Percentiles rank a stretch among this genome's conserved stretches.
Evolutionary conservation across 92 coral and sea anemone species (phyloP).

Genomic region (Palythoa heliodiscus): DNA sequence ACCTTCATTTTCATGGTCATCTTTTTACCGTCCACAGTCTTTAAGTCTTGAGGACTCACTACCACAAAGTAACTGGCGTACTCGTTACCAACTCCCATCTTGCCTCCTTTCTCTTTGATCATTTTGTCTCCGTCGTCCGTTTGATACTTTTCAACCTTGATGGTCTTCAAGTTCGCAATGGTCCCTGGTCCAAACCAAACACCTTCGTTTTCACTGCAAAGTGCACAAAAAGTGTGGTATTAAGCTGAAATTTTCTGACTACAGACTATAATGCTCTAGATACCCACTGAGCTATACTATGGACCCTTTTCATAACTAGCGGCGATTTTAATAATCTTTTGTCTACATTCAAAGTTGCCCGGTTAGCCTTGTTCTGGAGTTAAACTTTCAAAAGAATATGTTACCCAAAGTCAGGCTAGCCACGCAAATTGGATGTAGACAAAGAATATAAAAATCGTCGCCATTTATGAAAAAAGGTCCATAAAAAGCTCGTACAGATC

Average conservation of each 20-base stretch:
- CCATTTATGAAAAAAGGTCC: no score
- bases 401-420: no score
- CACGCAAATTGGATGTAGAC: no score
- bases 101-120: constrained; percentile 78
- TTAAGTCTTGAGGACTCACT: constrained; percentile 79
- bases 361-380: no score
- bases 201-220: constrained; percentile 63
- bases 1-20: constrained; percentile 75
- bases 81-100: constrained; percentile 86
- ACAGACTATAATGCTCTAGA: no score
- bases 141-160: constrained; percentile 74
- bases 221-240: not conserved
- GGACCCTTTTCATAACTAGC: no score
- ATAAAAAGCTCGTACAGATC: no score
- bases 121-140: constrained; percentile 76
- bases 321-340: no score
- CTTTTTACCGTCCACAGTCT: constrained; percentile 59
- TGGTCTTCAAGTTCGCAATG: constrained; percentile 60
- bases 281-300: no score
- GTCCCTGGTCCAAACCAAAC: constrained; percentile 74
- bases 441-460: no score
- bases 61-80: constrained; percentile 89
- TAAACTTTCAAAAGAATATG: no score
- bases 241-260: not conserved
- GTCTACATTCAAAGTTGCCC: no score